Conservation (phyloP, 2,797 vertebrate species). For the Fistularia commersonii region DNA sequence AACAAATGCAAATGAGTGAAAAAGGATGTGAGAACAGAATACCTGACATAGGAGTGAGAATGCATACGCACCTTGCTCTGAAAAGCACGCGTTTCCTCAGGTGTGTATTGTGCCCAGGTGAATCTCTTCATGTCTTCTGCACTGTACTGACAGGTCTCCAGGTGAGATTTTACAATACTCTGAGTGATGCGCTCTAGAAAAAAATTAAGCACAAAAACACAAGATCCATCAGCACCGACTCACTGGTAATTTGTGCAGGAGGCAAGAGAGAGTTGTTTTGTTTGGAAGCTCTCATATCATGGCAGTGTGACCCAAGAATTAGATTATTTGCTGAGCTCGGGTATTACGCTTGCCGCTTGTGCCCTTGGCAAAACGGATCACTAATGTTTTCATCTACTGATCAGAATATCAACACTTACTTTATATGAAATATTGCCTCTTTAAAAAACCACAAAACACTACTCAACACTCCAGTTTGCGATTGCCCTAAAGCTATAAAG, state of each 20-base stretch:
- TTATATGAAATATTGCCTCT: too few relatives aligned
- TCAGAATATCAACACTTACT: too few relatives aligned
- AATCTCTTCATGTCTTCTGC: constrained; percentile 85
- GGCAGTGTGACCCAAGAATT: constrained; percentile 13
- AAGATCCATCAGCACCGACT: not conserved
- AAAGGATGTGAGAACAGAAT: too few relatives aligned
- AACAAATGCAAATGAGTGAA: too few relatives aligned
- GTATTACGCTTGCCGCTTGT: not conserved
- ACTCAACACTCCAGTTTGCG: too few relatives aligned
- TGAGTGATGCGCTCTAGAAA: constrained; percentile 83
- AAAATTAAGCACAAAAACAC: constrained; percentile 15
- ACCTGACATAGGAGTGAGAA: not conserved
- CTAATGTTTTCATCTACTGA: not conserved
- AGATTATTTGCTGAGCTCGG: constrained; percentile 5
- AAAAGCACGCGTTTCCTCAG: constrained; percentile 82
- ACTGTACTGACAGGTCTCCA: constrained; percentile 90
- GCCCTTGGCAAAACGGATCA: not conserved
- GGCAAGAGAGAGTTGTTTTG: not conserved
- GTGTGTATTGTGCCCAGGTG: constrained; percentile 81
- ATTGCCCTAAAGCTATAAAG: too few relatives aligned
- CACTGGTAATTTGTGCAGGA: not conserved
- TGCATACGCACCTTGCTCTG: constrained; percentile 80
- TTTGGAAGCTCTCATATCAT: constrained; percentile 18
- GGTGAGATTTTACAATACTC: constrained; percentile 86
- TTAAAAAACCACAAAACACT: too few relatives aligned